Conservation (phyloP, 2,113 vertebrate genomes). For the Aptenodytes patagonicus region DNA sequence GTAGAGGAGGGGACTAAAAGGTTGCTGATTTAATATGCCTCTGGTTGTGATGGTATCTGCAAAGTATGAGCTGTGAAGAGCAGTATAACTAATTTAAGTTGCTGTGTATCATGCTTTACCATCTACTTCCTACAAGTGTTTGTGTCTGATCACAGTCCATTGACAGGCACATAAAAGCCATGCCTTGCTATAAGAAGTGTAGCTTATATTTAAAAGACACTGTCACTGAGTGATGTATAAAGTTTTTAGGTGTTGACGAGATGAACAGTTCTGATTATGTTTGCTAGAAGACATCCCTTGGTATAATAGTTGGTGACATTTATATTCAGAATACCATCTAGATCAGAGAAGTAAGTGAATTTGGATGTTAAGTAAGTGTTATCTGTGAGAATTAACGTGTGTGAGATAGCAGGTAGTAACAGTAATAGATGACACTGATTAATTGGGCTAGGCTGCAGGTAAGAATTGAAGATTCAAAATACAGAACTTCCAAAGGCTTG, state of each 20-base stretch:
- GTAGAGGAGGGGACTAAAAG: background rate
- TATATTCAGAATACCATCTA: background rate
- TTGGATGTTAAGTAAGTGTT: background rate
- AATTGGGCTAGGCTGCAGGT: background rate
- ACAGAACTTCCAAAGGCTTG: background rate
- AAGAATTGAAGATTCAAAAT: background rate
- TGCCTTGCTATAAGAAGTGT: background rate
- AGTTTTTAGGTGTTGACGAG: background rate
- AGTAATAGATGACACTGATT: background rate
- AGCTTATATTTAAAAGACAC: background rate
- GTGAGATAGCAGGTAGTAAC: background rate
- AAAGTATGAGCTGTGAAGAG: background rate
- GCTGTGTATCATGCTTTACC: background rate
- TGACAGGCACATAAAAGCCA: background rate
- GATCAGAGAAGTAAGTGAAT: background rate
- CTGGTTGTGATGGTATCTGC: background rate
- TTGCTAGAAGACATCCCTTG: background rate
- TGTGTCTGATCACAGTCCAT: background rate
- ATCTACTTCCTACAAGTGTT: background rate
- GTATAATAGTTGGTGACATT: background rate
- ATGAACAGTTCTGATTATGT: background rate
- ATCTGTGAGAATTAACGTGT: background rate
- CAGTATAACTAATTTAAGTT: background rate
- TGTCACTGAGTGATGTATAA: background rate
- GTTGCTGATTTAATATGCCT: background rate